A percentile compares a stretch with the other conserved stretches of the same genome.
phyloP scores from a whole-genome alignment of 2,797 vertebrate species.

The Silurus aristotelis region DNA sequence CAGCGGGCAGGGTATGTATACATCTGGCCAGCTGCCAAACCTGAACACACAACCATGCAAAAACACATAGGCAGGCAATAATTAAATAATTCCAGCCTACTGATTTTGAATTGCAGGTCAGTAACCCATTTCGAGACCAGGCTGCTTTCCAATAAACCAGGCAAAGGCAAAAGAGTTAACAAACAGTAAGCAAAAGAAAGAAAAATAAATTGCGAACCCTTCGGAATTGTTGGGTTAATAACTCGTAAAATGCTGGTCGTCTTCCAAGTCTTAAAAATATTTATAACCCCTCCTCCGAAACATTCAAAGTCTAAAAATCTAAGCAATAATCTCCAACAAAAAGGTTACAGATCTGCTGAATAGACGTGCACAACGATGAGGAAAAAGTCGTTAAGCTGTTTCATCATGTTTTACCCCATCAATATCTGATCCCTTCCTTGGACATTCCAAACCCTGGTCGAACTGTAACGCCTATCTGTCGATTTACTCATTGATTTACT shows the following conservation, averaged over 20 bases:
- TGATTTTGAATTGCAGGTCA: background rate
- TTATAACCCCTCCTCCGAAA: too few species aligned
- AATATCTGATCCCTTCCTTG: background rate
- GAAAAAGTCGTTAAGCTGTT: background rate
- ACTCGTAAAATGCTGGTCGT: background rate
- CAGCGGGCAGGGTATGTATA: constrained; percentile 89
- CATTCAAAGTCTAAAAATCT: too few species aligned
- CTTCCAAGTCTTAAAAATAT: background rate
- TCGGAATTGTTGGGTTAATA: background rate
- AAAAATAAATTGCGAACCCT: background rate
- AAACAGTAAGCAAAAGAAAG: background rate
- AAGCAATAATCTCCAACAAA: background rate
- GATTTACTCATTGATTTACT: background rate
- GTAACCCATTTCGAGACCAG: background rate
- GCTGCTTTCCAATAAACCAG: background rate
- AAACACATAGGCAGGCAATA: constrained; percentile 1
- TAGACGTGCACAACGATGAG: background rate
- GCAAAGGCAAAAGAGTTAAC: background rate
- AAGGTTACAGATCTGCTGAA: background rate
- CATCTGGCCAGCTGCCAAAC: constrained; percentile 80
- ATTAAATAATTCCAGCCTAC: background rate
- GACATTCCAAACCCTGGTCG: background rate
- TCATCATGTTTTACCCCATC: background rate
- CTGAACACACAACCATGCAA: constrained; percentile 55
- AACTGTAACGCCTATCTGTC: background rate